Evolutionary conservation across 2,888 invertebrate genomes (phyloP), one percentile per base, ranked within the genome.

Genomic region (Hedya salicella): DNA sequence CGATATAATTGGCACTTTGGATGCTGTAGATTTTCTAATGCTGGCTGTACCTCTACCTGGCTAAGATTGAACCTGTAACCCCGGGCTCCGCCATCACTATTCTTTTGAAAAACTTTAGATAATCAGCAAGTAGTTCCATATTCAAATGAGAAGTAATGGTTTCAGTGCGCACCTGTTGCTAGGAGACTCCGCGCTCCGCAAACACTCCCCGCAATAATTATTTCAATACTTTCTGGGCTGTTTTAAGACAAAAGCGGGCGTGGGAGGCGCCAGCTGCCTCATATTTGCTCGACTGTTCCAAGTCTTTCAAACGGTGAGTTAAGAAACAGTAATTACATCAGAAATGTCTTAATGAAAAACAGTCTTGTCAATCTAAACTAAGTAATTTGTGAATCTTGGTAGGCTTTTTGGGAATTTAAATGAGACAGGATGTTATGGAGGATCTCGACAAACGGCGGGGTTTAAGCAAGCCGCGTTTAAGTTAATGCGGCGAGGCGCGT

Each of bases 51-150:
- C n/a, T n/a, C n/a, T n/a, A n/a, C n/a, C n/a, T n/a, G n/a, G n/a
- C n/a, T n/a, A n/a, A n/a, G n/a, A n/a, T n/a, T n/a, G n/a, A n/a
- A n/a, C n/a, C n/a, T n/a, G n/a, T n/a, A n/a, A n/a, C n/a, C n/a
- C n/a, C n/a, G n/a, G n/a, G n/a, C n/a, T n/a, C n/a, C n/a, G n/a
- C n/a, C n/a, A n/a, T n/a, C n/a, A n/a, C n/a, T n/a, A n/a, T n/a
- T n/a, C n/a, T n/a, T n/a, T n/a, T n/a, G 48, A 48, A 19, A 48
- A 48, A 48, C 21, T 48, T 48, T 48, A 48, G 48, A 48, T 21
- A n/a, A 21, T 48, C 36, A 36, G 1, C 48, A n/a, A 48, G 21
- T 21, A 21, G 48, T 48, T n/a, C 21, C 13, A 48, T 13, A 21
- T 5, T 13, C 19, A 48, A 48, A 48, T 48, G 48, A 21, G 21